These are phyloP conservation scores for Melozone crissalis DNA, from an alignment of 2,113 vertebrate genomes.

Conservation along the genomic window DNA sequence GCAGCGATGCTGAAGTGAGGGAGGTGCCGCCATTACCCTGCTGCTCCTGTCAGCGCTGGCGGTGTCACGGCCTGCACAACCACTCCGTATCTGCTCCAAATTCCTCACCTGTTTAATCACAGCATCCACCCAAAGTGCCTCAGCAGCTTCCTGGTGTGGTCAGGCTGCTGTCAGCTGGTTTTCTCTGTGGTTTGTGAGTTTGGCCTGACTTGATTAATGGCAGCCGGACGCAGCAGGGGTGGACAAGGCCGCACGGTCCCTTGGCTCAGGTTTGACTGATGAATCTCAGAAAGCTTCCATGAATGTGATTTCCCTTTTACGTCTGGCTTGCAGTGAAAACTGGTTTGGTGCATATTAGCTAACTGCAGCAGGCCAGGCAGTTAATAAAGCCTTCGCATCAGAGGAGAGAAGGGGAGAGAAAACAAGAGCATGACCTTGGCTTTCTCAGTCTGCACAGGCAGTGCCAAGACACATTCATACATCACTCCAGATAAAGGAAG, in stretches of 20 bases:
- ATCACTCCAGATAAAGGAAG: not conserved
- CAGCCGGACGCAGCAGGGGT: not conserved
- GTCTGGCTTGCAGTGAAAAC: not conserved
- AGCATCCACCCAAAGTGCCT: not conserved
- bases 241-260: not conserved
- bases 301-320: not conserved
- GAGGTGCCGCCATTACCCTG: not conserved
- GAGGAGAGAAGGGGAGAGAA: not conserved
- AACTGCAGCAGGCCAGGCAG: not conserved
- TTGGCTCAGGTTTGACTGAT: not conserved
- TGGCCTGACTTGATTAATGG: not conserved
- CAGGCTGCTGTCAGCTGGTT: not conserved
- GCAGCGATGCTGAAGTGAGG: not conserved
- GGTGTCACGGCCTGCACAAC: not conserved
- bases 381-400: not conserved
- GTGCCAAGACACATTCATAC: not conserved
- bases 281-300: not conserved
- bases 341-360: not conserved
- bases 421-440: not conserved
- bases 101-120: not conserved
- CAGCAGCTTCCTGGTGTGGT: not conserved
- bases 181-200: not conserved
- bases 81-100: not conserved
- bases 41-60: accelerated
- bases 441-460: not conserved